A percentile compares a stretch with the other conserved stretches of the same genome.
Evolutionary conservation across 2,888 invertebrate species (phyloP).

Genomic region (Apamea monoglypha): DNA sequence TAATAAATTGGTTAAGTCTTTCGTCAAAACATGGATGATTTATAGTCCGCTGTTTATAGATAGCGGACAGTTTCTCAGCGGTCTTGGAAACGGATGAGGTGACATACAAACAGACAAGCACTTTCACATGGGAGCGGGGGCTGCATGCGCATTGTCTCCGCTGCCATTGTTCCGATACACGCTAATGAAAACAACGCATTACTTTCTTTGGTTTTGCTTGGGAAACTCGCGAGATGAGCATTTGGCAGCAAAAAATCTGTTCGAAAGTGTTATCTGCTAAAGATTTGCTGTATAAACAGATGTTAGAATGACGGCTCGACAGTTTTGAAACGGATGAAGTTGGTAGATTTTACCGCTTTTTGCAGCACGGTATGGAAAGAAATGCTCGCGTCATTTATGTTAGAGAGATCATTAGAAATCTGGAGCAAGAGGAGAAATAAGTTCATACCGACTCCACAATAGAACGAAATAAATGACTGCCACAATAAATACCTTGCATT

Average conservation of each 20-base stretch:
- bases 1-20: constrained; percentile 41
- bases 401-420: constrained; percentile 27
- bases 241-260: constrained; percentile 59
- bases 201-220: constrained; percentile 75
- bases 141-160: constrained; percentile 70
- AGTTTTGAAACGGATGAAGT: constrained; percentile 31
- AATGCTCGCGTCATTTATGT: constrained; percentile 14
- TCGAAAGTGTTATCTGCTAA: constrained; percentile 54
- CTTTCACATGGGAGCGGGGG: constrained; percentile 81
- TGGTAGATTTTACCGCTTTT: constrained; percentile 19
- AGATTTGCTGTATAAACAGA: constrained; percentile 44
- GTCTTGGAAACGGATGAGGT: constrained; percentile 65
- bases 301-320: constrained; percentile 40
- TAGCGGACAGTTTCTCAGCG: constrained; percentile 60
- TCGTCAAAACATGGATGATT: constrained; percentile 54
- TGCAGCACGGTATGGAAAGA: constrained; percentile 4
- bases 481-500: not conserved
- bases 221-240: constrained; percentile 69
- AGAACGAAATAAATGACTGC: not conserved
- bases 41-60: constrained; percentile 56
- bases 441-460: not conserved
- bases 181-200: constrained; percentile 72
- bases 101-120: constrained; percentile 73
- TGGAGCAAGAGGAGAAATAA: constrained; percentile 20
- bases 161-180: constrained; percentile 67